Evolutionary conservation across 2,113 vertebrate species (phyloP), one percentile per base, ranked within the genome.

Genomic region (Gasterosteus aculeatus): DNA sequence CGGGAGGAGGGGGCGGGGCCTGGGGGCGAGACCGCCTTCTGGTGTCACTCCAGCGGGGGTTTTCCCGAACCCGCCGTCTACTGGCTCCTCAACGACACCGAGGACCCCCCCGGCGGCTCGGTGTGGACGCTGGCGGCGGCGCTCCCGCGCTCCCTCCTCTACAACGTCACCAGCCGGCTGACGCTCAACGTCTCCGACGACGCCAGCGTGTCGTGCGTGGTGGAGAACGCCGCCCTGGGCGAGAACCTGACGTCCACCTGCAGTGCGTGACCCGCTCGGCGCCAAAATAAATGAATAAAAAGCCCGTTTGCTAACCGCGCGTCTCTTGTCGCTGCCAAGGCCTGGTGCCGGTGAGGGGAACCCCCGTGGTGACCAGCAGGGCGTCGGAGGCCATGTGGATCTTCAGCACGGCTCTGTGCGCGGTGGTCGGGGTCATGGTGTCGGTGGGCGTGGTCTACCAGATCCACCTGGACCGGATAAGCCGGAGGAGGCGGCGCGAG

Each of bases 81-180:
- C 76, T 94, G 93, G 93, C 72, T 91, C 59, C 87, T 93, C 60
- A 81, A 93, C 54, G 2, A 80, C 58, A 83, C 66, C 0, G 57
- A 81, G 15, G 18, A 60, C 35, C 89, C 80, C 18, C 82, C 87
- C 0, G 3, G 77, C 5, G 88, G 69, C 41, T 80, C 89, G 0
- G 86, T 92, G 47, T 62, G 18, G 46, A 92, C 91, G 31, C 16
- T 15, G 47, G 10, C 49, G 0, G 26, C 26, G 0, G 12, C 46
- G 0, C 71, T 87, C 1, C 81, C 88, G 0, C 47, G 85, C 71
- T 88, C 91, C 47, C 3, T 19, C 0, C 87, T 93, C 35, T 94
- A 75, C 87, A 88, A 91, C 82, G 14, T 93, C 81, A 91, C 89
- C 1, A 93, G 85, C 69, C 47, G 64, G 22, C 86, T 93, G 72